phyloP scores from a whole-genome alignment of 2,113 vertebrate genomes.

The Ondatra zibethicus region DNA sequence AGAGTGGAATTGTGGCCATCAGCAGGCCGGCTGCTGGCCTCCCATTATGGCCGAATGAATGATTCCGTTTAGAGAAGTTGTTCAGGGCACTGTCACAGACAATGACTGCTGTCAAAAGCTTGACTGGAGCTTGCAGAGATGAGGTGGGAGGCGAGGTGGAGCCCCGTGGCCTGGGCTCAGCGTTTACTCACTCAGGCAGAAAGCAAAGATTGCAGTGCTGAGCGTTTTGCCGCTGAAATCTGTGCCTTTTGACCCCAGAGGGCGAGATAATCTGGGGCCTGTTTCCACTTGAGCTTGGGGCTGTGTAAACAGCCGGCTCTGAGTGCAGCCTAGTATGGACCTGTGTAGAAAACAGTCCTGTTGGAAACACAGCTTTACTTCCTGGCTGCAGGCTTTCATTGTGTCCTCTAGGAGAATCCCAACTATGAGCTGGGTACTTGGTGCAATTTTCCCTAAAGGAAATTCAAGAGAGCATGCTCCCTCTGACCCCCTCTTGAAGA shows the following conservation, averaged over 20 bases:
- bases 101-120: slow-evolving; percentile 92
- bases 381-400: accelerated
- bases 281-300: slow-evolving; percentile 81
- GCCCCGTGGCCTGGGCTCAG: slow-evolving; percentile 82
- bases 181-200: slow-evolving; percentile 89
- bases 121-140: slow-evolving; percentile 87
- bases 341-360: not conserved
- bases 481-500: not conserved
- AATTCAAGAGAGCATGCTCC: accelerated
- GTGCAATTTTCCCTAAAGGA: not conserved
- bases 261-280: slow-evolving; percentile 77
- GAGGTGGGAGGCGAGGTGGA: slow-evolving; percentile 81
- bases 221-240: slow-evolving; percentile 84
- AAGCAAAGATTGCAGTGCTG: slow-evolving; percentile 84
- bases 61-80: slow-evolving; percentile 82
- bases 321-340: not conserved
- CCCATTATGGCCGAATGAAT: slow-evolving; percentile 84
- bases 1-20: slow-evolving; percentile 77
- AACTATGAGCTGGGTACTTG: accelerated
- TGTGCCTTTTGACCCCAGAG: slow-evolving; percentile 86
- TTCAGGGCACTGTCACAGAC: slow-evolving; percentile 82
- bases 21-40: slow-evolving; percentile 77
- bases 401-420: accelerated
- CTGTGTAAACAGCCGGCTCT: slow-evolving; percentile 65
- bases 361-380: not conserved